Conservation (phyloP, 2,888 invertebrate genomes). For the Leptinotarsa tumamoca region DNA sequence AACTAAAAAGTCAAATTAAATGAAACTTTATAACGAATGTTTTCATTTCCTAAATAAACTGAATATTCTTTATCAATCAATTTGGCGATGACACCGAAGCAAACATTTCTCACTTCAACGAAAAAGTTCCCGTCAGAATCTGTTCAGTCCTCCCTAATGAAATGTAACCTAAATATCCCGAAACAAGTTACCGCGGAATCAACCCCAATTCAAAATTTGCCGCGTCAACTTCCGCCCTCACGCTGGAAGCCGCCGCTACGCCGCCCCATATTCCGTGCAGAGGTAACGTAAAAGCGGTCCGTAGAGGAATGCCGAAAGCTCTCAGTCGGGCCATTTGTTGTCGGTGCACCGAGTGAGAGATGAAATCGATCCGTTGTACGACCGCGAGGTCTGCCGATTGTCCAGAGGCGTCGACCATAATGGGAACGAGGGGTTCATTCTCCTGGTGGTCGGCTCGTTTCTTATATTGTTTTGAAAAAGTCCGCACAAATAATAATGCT, state of each 20-base stretch:
- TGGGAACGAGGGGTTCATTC: too few species aligned
- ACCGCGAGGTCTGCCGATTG: constrained; percentile 26
- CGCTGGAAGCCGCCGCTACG: neutral
- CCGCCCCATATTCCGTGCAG: constrained; percentile 26
- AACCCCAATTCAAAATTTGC: constrained; percentile 31
- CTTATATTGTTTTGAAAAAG: too few species aligned
- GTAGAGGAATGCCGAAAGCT: constrained; percentile 37
- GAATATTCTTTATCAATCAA: neutral
- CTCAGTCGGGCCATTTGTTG: constrained; percentile 38
- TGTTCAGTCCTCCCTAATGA: neutral
- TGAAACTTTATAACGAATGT: too few species aligned
- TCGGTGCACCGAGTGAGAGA: constrained; percentile 37
- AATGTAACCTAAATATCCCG: neutral
- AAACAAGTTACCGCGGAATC: neutral
- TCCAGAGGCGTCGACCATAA: too few species aligned
- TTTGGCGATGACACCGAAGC: neutral
- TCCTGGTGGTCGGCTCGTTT: too few species aligned
- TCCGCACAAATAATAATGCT: too few species aligned
- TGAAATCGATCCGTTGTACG: constrained; percentile 43
- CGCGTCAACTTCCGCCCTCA: constrained; percentile 30
- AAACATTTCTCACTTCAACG: neutral
- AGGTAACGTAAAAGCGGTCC: constrained; percentile 38
- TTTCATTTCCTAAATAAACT: too few species aligned
- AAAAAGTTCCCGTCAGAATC: too few species aligned
- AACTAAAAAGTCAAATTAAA: too few species aligned